These are phyloP conservation scores for Capromys pilorides DNA, from an alignment of 2,797 vertebrate genomes.

Conservation along the genomic window DNA sequence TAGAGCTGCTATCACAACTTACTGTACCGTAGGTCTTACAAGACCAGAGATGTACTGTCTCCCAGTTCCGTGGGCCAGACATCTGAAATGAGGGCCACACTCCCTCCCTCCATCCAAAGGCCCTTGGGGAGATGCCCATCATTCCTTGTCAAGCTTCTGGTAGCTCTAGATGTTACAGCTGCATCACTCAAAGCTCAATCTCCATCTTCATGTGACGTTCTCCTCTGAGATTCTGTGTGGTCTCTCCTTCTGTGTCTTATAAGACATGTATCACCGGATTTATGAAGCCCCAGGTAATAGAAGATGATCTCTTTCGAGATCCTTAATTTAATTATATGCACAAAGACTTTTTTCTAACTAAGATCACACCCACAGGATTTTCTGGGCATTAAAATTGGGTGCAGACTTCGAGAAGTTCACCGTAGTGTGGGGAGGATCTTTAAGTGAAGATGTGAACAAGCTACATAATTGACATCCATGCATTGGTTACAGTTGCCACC, in stretches of 20 bases:
- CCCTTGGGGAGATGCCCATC: not conserved
- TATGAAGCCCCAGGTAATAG: not conserved
- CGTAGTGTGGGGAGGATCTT: not conserved
- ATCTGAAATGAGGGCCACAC: not conserved
- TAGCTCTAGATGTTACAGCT: too few species aligned
- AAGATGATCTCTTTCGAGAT: not conserved
- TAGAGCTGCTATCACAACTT: not conserved
- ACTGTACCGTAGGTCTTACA: not conserved
- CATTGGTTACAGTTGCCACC: not conserved
- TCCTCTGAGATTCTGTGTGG: not conserved
- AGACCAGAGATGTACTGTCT: not conserved
- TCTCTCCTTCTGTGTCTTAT: not conserved
- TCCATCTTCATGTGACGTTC: accelerated
- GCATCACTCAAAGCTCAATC: not conserved
- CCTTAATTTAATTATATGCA: not conserved
- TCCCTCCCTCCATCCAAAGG: not conserved
- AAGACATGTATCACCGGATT: not conserved
- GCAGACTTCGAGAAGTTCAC: not conserved
- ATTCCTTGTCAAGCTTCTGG: not conserved
- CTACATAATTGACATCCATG: not conserved
- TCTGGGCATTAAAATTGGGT: not conserved
- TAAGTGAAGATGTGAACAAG: not conserved
- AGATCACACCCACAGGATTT: not conserved
- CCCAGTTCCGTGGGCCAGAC: not conserved
- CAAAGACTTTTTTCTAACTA: not conserved